phyloP scores from a whole-genome alignment of 2,888 invertebrate species.

The Epinotia demarniana region DNA sequence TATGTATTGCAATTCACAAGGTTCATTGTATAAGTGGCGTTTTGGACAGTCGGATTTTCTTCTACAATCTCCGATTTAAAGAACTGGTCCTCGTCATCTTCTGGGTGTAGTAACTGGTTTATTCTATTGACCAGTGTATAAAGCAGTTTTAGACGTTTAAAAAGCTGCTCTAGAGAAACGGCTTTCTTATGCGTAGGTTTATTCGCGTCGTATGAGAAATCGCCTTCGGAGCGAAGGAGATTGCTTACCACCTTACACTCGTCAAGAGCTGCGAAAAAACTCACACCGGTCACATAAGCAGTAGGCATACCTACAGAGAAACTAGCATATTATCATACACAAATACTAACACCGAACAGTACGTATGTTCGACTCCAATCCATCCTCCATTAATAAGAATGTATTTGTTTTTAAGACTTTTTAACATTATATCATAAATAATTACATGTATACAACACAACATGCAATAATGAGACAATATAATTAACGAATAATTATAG shows the following conservation, averaged over 20 bases:
- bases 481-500: too few relatives aligned
- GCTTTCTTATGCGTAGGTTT: conserved; percentile 55
- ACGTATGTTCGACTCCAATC: too few relatives aligned
- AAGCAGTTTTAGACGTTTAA: conserved; percentile 72
- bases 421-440: too few relatives aligned
- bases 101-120: conserved; percentile 65
- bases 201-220: conserved; percentile 62
- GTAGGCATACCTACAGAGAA: conserved; percentile 16
- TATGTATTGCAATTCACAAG: conserved; percentile 63
- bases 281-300: conserved; percentile 8
- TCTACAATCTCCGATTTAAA: conserved; percentile 62
- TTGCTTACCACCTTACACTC: conserved; percentile 78
- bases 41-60: conserved; percentile 51
- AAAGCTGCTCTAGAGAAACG: conserved; percentile 63
- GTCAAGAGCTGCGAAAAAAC: conserved; percentile 62
- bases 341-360: too few relatives aligned
- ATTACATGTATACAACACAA: too few relatives aligned
- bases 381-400: too few relatives aligned
- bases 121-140: conserved; percentile 72
- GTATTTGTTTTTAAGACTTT: too few relatives aligned
- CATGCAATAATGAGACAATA: too few relatives aligned
- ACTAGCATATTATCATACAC: not conserved
- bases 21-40: conserved; percentile 66
- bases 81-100: conserved; percentile 68
- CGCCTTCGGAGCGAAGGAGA: conserved; percentile 58